phyloP scores from a whole-genome alignment of 2,888 invertebrate species.

The Amphimallon solstitiale region DNA sequence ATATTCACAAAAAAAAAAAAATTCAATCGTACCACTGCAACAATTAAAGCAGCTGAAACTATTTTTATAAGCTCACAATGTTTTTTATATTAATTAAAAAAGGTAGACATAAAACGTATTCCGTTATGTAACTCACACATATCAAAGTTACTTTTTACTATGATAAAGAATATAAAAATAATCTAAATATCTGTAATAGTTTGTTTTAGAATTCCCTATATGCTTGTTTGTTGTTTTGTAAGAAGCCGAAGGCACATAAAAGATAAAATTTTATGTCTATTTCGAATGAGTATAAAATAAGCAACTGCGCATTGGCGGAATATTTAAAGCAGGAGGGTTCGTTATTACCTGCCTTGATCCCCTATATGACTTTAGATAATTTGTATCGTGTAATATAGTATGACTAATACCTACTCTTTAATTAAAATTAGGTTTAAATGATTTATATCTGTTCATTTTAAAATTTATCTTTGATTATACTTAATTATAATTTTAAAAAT shows the following conservation, averaged over 20 bases:
- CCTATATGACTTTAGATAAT: too few relatives aligned
- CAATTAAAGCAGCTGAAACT: neutral
- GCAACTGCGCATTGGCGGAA: neutral
- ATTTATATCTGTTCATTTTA: too few relatives aligned
- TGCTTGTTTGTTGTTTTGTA: too few relatives aligned
- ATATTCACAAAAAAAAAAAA: neutral
- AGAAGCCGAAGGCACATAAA: neutral
- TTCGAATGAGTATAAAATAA: neutral
- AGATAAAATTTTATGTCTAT: conserved; percentile 1
- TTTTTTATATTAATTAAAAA: neutral
- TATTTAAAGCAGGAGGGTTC: neutral
- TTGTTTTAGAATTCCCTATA: neutral
- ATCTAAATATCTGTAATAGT: neutral
- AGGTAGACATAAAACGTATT: too few relatives aligned
- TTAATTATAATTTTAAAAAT: too few relatives aligned
- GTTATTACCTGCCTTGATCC: too few relatives aligned
- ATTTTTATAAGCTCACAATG: neutral
- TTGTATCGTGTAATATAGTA: too few relatives aligned
- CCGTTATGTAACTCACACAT: neutral
- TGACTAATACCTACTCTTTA: too few relatives aligned
- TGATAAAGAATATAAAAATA: neutral
- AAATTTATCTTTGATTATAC: too few relatives aligned
- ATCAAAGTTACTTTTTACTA: conserved; percentile 1
- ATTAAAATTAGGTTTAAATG: too few relatives aligned
- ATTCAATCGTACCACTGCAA: neutral